Evolutionary conservation across 2,888 invertebrate species (phyloP), one percentile per base, ranked within the genome.

Genomic region (Spialia ferax): DNA sequence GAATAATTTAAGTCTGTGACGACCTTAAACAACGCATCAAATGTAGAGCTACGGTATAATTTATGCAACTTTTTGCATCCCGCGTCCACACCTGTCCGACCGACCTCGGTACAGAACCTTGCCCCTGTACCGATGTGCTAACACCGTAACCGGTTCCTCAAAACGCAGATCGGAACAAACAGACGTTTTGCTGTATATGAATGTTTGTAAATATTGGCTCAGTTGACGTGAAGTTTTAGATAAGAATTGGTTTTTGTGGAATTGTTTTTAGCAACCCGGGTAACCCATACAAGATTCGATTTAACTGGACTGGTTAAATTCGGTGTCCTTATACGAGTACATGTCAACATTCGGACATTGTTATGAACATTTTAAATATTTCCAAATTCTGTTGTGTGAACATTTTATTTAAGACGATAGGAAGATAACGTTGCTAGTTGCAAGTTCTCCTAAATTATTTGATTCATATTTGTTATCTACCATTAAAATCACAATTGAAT

Each of bases 21-120:
- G 42, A 15, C 42, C 42, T 42, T 15, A 38, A 42, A 15, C 15
- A 42, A 15, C 15, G n/a, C 15, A 42, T 11, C 15, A 15, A 42
- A 38, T 32, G 0, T 38, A 38, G 2, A 6, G 15, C 7, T 42
- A 15, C 13, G 42, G 42, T 15, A 15, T 42, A 42, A 42, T 42
- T 42, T 38, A 35, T 35, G 38, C n/a, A n/a, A 0, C n/a, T 38
- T 32, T 42, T 42, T 42, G 42, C 42, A 42, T 42, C 42, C 15
- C 15, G 42, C 42, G 42, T 42, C 42, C 2, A 1, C 42, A 45
- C 42, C 42, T 45, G 42, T 45, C 42, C 8, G 18, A 45, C 18
- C 42, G 42, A 45, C 42, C 42, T 45, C 42, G 18, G 42, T 7
- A 8, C 42, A 15, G 42, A 45, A 45, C 42, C 42, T 45, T 45